Conservation (phyloP, 2,888 invertebrate species). For the Leptodirus hochenwartii region DNA sequence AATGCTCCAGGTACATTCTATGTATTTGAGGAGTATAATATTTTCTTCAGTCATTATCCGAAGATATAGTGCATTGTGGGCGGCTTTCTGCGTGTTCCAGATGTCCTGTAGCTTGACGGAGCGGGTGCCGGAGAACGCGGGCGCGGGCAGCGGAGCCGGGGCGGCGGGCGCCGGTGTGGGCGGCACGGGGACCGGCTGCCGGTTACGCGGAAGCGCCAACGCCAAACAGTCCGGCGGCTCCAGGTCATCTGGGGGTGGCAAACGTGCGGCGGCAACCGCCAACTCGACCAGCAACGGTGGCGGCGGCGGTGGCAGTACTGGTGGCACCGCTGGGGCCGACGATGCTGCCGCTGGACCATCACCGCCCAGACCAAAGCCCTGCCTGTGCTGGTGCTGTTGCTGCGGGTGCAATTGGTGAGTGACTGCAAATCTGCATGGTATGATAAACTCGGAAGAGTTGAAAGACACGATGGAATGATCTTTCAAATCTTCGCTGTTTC, state of each 20-base stretch:
- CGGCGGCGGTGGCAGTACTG: conserved; percentile 21
- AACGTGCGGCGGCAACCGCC: conserved; percentile 5
- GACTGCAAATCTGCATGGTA: not conserved
- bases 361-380: conserved; percentile 37
- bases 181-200: too few relatives aligned
- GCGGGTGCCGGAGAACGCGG: conserved; percentile 26
- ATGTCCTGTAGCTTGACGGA: conserved; percentile 41
- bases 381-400: conserved; percentile 52
- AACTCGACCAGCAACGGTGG: conserved; percentile 19
- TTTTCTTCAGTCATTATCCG: too few relatives aligned
- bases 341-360: conserved; percentile 23
- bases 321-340: conserved; percentile 21
- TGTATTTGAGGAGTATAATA: too few relatives aligned
- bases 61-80: too few relatives aligned
- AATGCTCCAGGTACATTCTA: too few relatives aligned
- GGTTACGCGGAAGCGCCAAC: conserved; percentile 12
- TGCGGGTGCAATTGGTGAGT: conserved; percentile 51
- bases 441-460: too few relatives aligned
- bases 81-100: too few relatives aligned
- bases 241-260: not conserved
- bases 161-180: too few relatives aligned
- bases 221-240: too few relatives aligned
- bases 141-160: conserved; percentile 24
- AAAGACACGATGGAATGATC: too few relatives aligned
- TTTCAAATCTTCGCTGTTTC: too few relatives aligned